A percentile compares a stretch with the other conserved stretches of the same genome.
phyloP scores from a whole-genome alignment of 2,888 invertebrate species.

The Tenodera sinensis region DNA sequence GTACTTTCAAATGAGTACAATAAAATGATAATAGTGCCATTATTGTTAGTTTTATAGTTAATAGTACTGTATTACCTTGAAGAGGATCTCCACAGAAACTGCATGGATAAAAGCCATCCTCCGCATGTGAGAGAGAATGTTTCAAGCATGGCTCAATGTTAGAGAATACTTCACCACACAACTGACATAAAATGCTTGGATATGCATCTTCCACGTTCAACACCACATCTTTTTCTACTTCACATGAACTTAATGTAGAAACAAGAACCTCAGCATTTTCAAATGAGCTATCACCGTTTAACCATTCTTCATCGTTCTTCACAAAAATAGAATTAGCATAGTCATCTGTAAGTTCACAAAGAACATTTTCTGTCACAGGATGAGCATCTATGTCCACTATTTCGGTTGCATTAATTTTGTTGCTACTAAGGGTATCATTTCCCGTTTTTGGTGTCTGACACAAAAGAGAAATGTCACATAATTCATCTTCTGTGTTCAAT shows the following conservation, averaged over 20 bases:
- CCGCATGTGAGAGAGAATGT: conserved; percentile 24
- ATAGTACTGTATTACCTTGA: background rate
- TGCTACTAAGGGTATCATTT: background rate
- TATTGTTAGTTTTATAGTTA: background rate
- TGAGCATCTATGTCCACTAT: too few species aligned
- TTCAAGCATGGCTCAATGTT: conserved; percentile 15
- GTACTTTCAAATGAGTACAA: too few species aligned
- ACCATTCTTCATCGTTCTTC: conserved; percentile 3
- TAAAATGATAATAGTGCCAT: background rate
- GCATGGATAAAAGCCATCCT: conserved; percentile 20
- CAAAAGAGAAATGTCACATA: background rate
- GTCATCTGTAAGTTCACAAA: conserved; percentile 11
- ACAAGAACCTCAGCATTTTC: conserved; percentile 18
- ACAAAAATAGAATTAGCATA: background rate
- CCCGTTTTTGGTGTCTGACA: background rate
- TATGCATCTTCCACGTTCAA: background rate
- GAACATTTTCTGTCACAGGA: background rate
- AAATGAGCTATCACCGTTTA: background rate
- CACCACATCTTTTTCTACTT: background rate
- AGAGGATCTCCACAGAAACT: background rate
- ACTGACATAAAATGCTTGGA: background rate
- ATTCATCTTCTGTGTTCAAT: background rate
- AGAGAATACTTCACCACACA: conserved; percentile 20
- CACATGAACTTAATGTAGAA: conserved; percentile 9
- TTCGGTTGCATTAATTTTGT: too few species aligned